phyloP scores from a whole-genome alignment of 2,888 invertebrate genomes.

The Agrotis exclamationis region DNA sequence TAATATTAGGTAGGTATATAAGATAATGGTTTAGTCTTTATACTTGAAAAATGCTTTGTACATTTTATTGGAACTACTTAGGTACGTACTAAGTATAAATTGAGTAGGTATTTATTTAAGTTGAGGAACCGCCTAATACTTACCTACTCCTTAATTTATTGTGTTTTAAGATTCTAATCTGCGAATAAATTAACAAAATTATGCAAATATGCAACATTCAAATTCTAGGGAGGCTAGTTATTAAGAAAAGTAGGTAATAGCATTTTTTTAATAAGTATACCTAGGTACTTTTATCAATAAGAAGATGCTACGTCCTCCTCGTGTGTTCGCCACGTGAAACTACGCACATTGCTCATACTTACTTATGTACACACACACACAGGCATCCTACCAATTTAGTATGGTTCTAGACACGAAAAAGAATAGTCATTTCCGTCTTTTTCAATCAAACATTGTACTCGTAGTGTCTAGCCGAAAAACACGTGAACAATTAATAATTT shows the following conservation, averaged over 20 bases:
- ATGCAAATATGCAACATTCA: neutral
- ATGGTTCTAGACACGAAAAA: slow-evolving; percentile 24
- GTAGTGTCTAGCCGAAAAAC: slow-evolving; percentile 6
- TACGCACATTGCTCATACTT: neutral
- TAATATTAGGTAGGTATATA: too few species aligned
- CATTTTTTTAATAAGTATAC: too few species aligned
- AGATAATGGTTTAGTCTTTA: too few species aligned
- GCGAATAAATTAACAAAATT: neutral
- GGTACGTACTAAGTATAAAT: too few species aligned
- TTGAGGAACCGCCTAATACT: too few species aligned
- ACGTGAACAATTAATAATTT: neutral
- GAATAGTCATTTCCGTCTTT: neutral
- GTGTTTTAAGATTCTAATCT: neutral
- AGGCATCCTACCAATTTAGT: neutral
- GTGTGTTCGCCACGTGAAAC: neutral
- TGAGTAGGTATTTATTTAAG: too few species aligned
- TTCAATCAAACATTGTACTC: slow-evolving; percentile 1
- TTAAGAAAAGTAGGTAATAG: too few species aligned
- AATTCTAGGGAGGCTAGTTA: neutral
- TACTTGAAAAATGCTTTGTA: too few species aligned
- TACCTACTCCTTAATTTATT: too few species aligned
- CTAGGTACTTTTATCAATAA: too few species aligned
- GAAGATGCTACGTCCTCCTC: neutral
- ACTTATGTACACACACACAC: too few species aligned
- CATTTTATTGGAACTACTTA: too few species aligned